These are phyloP conservation scores for Henicopernis longicauda DNA, from an alignment of 2,113 vertebrate species.

Conservation along the genomic window DNA sequence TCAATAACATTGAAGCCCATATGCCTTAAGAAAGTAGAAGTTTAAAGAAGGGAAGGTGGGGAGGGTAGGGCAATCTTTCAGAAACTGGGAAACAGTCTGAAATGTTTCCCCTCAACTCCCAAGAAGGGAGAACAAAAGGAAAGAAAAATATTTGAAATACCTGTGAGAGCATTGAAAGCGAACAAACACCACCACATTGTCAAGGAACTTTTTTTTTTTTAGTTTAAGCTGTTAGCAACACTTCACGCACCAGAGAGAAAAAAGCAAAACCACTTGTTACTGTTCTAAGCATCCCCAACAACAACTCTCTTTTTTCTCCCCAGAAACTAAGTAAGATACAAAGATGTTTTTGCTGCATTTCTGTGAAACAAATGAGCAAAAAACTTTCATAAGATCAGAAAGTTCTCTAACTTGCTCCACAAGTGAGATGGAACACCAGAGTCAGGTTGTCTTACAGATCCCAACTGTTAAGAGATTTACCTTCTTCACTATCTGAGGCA, in stretches of 20 bases:
- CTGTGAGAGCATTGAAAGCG: not conserved
- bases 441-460: not conserved
- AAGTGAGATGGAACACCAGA: not conserved
- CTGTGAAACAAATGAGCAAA: not conserved
- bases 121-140: not conserved
- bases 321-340: not conserved
- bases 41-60: not conserved
- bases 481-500: slow-evolving; percentile 86
- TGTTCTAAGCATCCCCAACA: not conserved
- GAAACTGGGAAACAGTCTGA: not conserved
- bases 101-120: not conserved
- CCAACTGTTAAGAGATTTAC: slow-evolving; percentile 59
- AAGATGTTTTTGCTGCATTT: not conserved
- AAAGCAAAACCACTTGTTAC: not conserved
- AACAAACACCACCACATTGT: not conserved
- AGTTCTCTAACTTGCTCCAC: not conserved
- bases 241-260: not conserved
- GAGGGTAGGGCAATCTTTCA: not conserved
- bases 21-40: not conserved
- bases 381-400: not conserved
- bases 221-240: not conserved
- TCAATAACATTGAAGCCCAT: not conserved
- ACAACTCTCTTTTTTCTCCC: not conserved
- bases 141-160: not conserved
- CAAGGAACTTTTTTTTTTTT: not conserved